A percentile compares a stretch with the other conserved stretches of the same genome.
These are phyloP conservation scores for Lipotes vexillifer DNA, from an alignment of 2,113 vertebrate species.

Conservation along the genomic window DNA sequence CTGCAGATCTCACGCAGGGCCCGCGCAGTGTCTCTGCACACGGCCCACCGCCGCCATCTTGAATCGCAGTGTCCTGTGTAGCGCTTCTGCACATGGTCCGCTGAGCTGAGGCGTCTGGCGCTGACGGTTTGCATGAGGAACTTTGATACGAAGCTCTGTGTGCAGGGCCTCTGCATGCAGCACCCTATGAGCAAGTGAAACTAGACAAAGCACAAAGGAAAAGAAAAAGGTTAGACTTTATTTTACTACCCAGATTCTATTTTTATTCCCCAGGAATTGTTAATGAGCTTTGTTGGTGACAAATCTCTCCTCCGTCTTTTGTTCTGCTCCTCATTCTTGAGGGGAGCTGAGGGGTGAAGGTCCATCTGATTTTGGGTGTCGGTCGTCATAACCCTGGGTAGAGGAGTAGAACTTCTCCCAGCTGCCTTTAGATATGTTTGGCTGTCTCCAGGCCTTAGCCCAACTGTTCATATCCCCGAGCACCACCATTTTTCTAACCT, in stretches of 20 bases:
- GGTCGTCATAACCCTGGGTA: neutral
- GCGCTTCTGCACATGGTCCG: rapidly evolving
- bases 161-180: neutral
- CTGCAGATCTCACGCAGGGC: neutral
- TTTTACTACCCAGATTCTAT: too few species aligned
- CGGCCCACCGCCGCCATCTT: neutral
- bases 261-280: neutral
- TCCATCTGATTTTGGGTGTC: too few species aligned
- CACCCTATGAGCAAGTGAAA: neutral
- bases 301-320: neutral
- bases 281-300: too few species aligned
- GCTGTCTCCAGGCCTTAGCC: too few species aligned
- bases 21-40: rapidly evolving
- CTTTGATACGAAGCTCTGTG: too few species aligned
- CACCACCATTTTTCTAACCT: too few species aligned
- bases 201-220: neutral
- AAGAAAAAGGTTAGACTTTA: neutral
- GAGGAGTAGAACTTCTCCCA: neutral
- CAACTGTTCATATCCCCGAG: too few species aligned
- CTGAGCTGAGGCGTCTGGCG: neutral
- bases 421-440: neutral
- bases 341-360: neutral
- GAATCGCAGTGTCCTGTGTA: neutral
- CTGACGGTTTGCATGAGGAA: neutral
- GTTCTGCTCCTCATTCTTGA: neutral